Percentiles rank a stretch among this genome's conserved stretches.
These are phyloP conservation scores for Tychaedon coryphoeus DNA, from an alignment of 2,113 vertebrate species.

Conservation along the genomic window DNA sequence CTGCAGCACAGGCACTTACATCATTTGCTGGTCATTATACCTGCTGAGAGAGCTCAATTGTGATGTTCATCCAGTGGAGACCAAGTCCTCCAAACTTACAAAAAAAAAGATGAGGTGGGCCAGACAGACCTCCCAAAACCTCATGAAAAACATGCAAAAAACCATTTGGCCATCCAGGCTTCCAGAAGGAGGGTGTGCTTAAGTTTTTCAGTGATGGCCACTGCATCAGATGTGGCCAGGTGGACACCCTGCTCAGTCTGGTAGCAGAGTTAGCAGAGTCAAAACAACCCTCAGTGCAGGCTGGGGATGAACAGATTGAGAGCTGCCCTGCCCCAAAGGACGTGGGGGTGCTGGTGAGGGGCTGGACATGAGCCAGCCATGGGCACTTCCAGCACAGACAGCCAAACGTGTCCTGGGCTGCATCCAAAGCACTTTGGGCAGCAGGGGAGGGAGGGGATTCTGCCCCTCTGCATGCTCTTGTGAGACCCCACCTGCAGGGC, in stretches of 20 bases:
- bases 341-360: background rate
- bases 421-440: too few species aligned
- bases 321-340: background rate
- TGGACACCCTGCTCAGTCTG: background rate
- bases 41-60: background rate
- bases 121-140: background rate
- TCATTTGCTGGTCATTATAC: background rate
- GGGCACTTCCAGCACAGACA: background rate
- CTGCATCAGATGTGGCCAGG: background rate
- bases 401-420: too few species aligned
- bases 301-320: rapidly evolving
- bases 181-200: background rate
- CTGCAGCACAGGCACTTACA: background rate
- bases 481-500: too few species aligned
- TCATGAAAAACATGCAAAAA: background rate
- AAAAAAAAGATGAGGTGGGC: background rate
- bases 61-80: background rate
- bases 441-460: too few species aligned
- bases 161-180: background rate
- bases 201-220: background rate
- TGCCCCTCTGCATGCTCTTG: too few species aligned
- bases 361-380: background rate
- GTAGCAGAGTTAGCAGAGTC: background rate
- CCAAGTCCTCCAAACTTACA: background rate
- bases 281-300: background rate